Percentiles rank a stretch among this genome's conserved stretches.
These are phyloP conservation scores for Noctua janthina DNA, from an alignment of 2,888 invertebrate genomes.

Conservation along the genomic window DNA sequence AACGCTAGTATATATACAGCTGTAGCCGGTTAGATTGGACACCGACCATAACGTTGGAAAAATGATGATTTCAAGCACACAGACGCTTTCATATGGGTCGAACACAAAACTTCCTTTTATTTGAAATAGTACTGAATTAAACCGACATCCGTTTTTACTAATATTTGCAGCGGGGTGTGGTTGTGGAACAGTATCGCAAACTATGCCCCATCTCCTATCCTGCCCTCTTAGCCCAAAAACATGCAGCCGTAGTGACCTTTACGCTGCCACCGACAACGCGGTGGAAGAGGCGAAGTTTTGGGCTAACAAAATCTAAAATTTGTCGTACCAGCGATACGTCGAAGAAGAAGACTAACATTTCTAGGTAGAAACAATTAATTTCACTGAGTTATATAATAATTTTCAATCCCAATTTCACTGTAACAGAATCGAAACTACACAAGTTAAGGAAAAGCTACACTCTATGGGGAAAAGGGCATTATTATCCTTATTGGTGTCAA, in stretches of 20 bases:
- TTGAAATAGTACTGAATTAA: neutral
- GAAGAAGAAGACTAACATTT: neutral
- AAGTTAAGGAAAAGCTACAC: neutral
- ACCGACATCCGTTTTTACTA: neutral
- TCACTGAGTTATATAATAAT: neutral
- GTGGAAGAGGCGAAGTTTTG: too few species aligned
- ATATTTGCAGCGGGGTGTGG: too few species aligned
- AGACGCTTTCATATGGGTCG: neutral
- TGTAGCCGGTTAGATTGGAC: neutral
- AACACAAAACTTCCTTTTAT: neutral
- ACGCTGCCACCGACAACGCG: too few species aligned
- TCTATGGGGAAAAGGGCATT: constrained; percentile 9
- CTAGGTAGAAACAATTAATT: neutral
- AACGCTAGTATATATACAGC: neutral
- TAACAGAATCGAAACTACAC: neutral
- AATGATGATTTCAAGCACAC: neutral
- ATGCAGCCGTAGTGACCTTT: too few species aligned
- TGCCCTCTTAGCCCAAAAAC: too few species aligned
- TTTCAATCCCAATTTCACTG: too few species aligned
- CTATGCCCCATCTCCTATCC: too few species aligned
- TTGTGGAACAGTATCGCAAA: too few species aligned
- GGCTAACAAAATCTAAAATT: too few species aligned
- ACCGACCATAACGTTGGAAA: neutral
- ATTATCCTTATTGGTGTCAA: constrained; percentile 58
- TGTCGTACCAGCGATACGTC: too few species aligned